phyloP scores from a whole-genome alignment of 2,797 vertebrate genomes.

The Diplodus puntazzo region DNA sequence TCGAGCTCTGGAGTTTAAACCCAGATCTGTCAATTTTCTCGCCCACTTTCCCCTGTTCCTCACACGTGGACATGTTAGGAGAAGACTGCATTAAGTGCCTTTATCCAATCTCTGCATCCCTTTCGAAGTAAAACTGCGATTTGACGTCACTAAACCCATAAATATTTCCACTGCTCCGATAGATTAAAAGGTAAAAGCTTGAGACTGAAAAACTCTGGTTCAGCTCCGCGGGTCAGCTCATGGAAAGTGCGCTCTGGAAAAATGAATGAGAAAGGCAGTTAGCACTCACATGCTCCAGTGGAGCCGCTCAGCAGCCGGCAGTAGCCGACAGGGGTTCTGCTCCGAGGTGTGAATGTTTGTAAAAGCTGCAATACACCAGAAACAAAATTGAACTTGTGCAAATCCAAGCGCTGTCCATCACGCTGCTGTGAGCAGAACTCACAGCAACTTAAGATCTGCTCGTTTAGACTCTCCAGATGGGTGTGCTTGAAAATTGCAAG shows the following conservation, averaged over 20 bases:
- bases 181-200: conserved; percentile 39
- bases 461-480: conserved; percentile 11
- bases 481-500: conserved; percentile 8
- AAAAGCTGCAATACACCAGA: conserved; percentile 35
- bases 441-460: conserved; percentile 16
- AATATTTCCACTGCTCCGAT: conserved; percentile 25
- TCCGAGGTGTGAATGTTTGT: conserved; percentile 65
- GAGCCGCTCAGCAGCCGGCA: conserved; percentile 57
- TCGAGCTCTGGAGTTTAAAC: conserved; percentile 67
- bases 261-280: conserved; percentile 60
- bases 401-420: conserved; percentile 43
- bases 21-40: conserved; percentile 73
- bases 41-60: conserved; percentile 25
- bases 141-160: conserved; percentile 17
- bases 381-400: conserved; percentile 45
- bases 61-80: conserved; percentile 2
- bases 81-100: conserved; percentile 19
- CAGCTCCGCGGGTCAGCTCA: conserved; percentile 49
- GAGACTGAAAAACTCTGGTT: conserved; percentile 39
- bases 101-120: conserved; percentile 25
- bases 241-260: conserved; percentile 48
- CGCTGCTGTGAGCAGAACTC: neutral
- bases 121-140: neutral
- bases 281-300: conserved; percentile 67
- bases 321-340: conserved; percentile 40